Conservation (phyloP, 2,113 vertebrate genomes). For the Maccullochella peelii region DNA sequence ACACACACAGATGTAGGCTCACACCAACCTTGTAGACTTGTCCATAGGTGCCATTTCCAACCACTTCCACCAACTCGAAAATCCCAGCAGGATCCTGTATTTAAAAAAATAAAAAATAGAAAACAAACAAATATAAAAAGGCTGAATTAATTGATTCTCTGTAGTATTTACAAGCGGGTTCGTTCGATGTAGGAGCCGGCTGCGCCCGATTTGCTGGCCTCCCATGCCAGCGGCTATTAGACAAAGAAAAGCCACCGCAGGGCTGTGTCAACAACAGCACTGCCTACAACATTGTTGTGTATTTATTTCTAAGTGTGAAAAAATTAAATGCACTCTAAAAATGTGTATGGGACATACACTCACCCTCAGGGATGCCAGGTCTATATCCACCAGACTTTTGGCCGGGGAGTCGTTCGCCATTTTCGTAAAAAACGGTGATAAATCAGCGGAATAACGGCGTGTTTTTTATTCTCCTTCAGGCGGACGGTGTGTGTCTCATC, state of each 20-base stretch:
- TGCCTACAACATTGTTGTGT: too few species aligned
- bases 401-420: conserved; percentile 98
- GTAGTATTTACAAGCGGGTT: conserved; percentile 32
- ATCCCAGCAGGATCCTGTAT: conserved; percentile 91
- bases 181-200: conserved; percentile 54
- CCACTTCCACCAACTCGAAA: conserved; percentile 92
- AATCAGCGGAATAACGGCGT: conserved; percentile 50
- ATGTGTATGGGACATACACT: conserved; percentile 60
- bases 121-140: background rate
- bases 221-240: conserved; percentile 64
- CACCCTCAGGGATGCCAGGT: conserved; percentile 94
- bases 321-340: background rate
- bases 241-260: conserved; percentile 76
- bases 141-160: background rate
- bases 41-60: conserved; percentile 92
- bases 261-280: conserved; percentile 50
- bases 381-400: conserved; percentile 96
- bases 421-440: conserved; percentile 77
- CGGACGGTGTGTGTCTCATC: conserved; percentile 58
- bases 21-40: conserved; percentile 94
- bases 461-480: conserved; percentile 63
- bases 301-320: accelerated
- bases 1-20: conserved; percentile 70
- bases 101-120: background rate
- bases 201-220: conserved; percentile 69